A percentile compares a stretch with the other conserved stretches of the same genome.
Evolutionary conservation across 1,140 invertebrate species (phyloP).

Genomic region (Drosophila melanogaster): Release_6_plus_ISO1_MT NT_033777.3:19398501-19399000

Average conservation of each 20-base stretch:
- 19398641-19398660: not conserved
- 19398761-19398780: conserved; percentile 98
- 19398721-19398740: conserved; percentile 88
- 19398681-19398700: not conserved
- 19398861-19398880: conserved; percentile 96
- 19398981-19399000: conserved; percentile 99
- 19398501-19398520: not conserved
- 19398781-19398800: conserved; percentile 98
- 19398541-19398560: not conserved
- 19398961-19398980: conserved; percentile 96
- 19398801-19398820: conserved; percentile 95
- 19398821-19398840: conserved; percentile 97
- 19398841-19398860: conserved; percentile 95
- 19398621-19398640: no score
- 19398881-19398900: conserved; percentile 97
- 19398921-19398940: not conserved
- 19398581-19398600: not conserved
- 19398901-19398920: conserved; percentile 89
- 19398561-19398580: not conserved
- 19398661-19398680: not conserved
- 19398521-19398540: not conserved
- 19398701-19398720: not conserved
- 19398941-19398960: conserved; percentile 10
- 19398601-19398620: not conserved
- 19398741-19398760: conserved; percentile 99